Percentiles rank a stretch among this genome's conserved stretches.
Conservation (phyloP, 2,113 vertebrate genomes). For the Cygnus buccinator region DNA sequence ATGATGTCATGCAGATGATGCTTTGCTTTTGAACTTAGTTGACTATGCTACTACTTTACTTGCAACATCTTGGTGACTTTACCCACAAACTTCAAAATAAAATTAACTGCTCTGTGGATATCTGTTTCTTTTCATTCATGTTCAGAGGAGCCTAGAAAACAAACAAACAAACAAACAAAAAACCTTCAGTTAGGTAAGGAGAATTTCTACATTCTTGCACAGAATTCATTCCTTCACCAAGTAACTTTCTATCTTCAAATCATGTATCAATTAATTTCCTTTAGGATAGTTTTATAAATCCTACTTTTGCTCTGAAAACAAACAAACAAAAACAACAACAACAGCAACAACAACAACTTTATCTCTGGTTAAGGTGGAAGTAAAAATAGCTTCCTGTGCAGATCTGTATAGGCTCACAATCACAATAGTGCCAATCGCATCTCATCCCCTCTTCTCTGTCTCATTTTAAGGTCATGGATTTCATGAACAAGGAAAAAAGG, state of each 20-base stretch:
- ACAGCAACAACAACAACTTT: not conserved
- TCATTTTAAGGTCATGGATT: not conserved
- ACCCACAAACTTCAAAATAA: accelerated
- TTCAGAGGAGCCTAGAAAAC: not conserved
- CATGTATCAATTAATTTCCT: not conserved
- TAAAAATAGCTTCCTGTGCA: not conserved
- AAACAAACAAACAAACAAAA: no score
- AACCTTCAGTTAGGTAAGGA: not conserved
- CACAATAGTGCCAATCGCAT: not conserved
- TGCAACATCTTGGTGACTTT: not conserved
- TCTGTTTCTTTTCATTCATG: not conserved
- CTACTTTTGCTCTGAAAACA: not conserved
- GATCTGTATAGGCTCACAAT: not conserved
- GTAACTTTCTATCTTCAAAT: not conserved
- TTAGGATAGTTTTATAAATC: not conserved
- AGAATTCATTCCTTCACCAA: not conserved
- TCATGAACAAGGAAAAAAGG: not conserved
- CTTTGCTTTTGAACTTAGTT: not conserved
- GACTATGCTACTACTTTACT: not conserved
- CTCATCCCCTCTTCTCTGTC: not conserved
- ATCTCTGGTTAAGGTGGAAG: not conserved
- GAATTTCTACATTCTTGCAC: not conserved
- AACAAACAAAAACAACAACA: no score
- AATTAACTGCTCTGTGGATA: not conserved
- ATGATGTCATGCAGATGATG: not conserved